These are phyloP conservation scores for Xylophagus ater DNA, from an alignment of 2,888 invertebrate species.

Conservation along the genomic window DNA sequence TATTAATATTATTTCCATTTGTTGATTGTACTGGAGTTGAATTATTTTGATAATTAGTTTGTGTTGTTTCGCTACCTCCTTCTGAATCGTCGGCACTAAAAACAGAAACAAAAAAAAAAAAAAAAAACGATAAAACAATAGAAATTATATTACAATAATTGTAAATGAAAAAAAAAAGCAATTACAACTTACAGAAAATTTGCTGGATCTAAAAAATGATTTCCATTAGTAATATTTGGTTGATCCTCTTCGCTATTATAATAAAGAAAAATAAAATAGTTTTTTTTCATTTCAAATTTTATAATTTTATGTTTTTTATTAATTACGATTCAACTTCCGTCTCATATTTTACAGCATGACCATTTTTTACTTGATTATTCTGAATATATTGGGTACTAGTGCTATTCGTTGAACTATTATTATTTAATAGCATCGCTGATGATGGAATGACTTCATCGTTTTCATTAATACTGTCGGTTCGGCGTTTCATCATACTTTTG, in stretches of 20 bases:
- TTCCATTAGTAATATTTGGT: constrained; percentile 3
- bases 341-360: constrained; percentile 13
- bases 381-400: neutral
- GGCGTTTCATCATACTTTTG: constrained; percentile 26
- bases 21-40: too few species aligned
- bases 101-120: neutral
- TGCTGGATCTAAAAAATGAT: constrained; percentile 9
- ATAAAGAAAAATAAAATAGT: constrained; percentile 1
- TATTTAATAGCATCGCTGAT: too few species aligned
- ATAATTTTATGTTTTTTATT: neutral
- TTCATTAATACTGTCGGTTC: constrained; percentile 1
- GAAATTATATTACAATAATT: neutral
- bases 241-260: constrained; percentile 9
- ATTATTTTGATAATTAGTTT: too few species aligned
- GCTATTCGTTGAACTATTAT: too few species aligned
- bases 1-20: too few species aligned
- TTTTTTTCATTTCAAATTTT: neutral
- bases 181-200: constrained; percentile 10
- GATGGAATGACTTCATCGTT: constrained; percentile 7
- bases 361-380: neutral
- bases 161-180: neutral
- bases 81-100: constrained; percentile 14
- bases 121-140: neutral
- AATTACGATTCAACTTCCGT: constrained; percentile 15
- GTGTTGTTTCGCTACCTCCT: constrained; percentile 6